Evolutionary conservation across 2,797 vertebrate species (phyloP), one percentile per base, ranked within the genome.

Genomic region (Danio aesculapii): DNA sequence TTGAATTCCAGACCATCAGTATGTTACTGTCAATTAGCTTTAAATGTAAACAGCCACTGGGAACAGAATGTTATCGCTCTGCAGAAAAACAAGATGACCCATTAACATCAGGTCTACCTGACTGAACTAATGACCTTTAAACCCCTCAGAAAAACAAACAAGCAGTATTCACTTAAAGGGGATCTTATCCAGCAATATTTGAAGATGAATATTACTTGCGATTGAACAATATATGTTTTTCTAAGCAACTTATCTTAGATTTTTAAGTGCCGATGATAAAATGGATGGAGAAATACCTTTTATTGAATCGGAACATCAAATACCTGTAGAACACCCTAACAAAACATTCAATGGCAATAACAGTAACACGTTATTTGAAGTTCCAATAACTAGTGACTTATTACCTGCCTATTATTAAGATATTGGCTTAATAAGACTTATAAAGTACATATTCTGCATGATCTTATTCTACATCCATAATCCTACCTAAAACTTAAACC

Each of bases 21-120:
- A 66, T 1, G 13, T 21, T 66, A 68, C 9, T 14, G 13, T 30
- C 14, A 6, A 14, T 46, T 30, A 30, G 46, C 46, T 68, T 8
- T 68, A 10, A 52, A 17, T 13, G 16, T 55, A 43, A 71, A 43
- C 8, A 39, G 47, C 39, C 17, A 10, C 50, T 43, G 55, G 30
- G 39, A 43, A 71, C 9, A 43, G 68, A 13, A 70, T 55, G 30
- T 55, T 53, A 53, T 53, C 68, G 17, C 39, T 70, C 68, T 55
- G 30, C 53, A 39, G 30, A 55, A 70, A 70, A 69, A 52, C 50
- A 55, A 52, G 7, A 6, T 8, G 52, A 57, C 39, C 10, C 50
- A 71, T 55, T 71, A 55, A 19, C 68, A 71, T n/a, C 69, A 71
- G 11, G 39, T 43, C 11, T 55, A 71, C 39, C 21, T 6, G 30